Conservation (phyloP, 2,113 vertebrate genomes). For the Acanthisitta chloris region DNA sequence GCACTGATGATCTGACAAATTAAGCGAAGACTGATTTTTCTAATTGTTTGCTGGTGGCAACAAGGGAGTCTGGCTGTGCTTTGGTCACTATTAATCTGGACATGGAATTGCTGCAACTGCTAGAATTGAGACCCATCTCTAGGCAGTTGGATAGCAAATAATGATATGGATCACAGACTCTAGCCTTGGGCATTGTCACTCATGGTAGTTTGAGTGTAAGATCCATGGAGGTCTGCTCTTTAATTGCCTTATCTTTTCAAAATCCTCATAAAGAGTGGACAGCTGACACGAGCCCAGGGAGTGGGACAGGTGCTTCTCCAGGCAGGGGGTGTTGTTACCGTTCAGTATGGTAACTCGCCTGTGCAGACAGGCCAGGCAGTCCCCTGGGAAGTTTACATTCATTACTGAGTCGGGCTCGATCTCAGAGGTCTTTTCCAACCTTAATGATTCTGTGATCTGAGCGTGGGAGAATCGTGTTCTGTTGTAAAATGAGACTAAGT, state of each 20-base stretch:
- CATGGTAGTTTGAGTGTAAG: background rate
- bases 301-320: background rate
- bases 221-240: background rate
- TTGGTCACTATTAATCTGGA: background rate
- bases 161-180: background rate
- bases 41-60: background rate
- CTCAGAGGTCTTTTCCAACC: too few relatives aligned
- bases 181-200: background rate
- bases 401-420: accelerated
- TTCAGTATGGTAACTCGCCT: background rate
- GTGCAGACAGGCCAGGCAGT: background rate
- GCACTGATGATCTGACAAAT: background rate
- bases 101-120: background rate
- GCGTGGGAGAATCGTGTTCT: background rate
- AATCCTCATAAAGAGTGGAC: background rate
- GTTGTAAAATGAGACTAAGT: background rate
- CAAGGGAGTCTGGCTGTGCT: background rate
- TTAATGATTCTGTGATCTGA: too few relatives aligned
- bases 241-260: background rate
- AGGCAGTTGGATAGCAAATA: background rate
- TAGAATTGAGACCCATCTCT: background rate
- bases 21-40: background rate
- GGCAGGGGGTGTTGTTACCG: background rate
- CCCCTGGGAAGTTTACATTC: background rate
- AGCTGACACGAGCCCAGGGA: background rate